These are phyloP conservation scores for Asteroscopus sphinx DNA, from an alignment of 2,888 invertebrate species.

Conservation along the genomic window DNA sequence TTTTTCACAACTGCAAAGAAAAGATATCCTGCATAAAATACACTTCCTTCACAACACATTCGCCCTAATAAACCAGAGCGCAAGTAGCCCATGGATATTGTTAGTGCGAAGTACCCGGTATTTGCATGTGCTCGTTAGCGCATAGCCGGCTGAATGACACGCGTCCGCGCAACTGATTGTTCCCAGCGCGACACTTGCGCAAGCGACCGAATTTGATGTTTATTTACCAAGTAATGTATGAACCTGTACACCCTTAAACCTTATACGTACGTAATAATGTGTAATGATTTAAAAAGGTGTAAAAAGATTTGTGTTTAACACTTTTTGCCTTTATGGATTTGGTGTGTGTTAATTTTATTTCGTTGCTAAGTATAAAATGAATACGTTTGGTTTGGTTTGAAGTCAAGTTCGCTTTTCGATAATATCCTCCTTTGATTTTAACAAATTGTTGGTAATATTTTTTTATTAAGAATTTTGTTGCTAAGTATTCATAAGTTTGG, in stretches of 20 bases:
- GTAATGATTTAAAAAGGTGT: conserved; percentile 54
- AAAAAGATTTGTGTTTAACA: conserved; percentile 35
- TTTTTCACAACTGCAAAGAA: too few relatives aligned
- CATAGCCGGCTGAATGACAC: conserved; percentile 83
- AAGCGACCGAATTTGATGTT: conserved; percentile 66
- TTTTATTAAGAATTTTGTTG: too few relatives aligned
- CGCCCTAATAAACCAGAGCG: conserved; percentile 60
- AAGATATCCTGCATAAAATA: not conserved
- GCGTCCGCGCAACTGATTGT: conserved; percentile 80
- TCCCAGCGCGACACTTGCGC: conserved; percentile 59
- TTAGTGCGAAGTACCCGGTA: conserved; percentile 76
- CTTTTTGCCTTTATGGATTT: conserved; percentile 22
- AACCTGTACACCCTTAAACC: conserved; percentile 56
- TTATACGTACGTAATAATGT: conserved; percentile 58
- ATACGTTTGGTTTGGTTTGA: conserved; percentile 15
- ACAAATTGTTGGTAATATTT: conserved; percentile 15
- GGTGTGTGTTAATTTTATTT: conserved; percentile 32
- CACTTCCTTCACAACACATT: conserved; percentile 47
- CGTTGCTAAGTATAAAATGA: conserved; percentile 17
- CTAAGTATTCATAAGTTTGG: conserved; percentile 22
- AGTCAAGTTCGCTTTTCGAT: conserved; percentile 26
- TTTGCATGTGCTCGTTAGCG: conserved; percentile 89
- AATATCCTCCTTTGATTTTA: conserved; percentile 29
- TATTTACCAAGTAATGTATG: conserved; percentile 57
- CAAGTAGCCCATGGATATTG: conserved; percentile 76